A percentile compares a stretch with the other conserved stretches of the same genome.
phyloP scores from a whole-genome alignment of 1,140 invertebrate genomes.

The Goniozus legneri region DNA sequence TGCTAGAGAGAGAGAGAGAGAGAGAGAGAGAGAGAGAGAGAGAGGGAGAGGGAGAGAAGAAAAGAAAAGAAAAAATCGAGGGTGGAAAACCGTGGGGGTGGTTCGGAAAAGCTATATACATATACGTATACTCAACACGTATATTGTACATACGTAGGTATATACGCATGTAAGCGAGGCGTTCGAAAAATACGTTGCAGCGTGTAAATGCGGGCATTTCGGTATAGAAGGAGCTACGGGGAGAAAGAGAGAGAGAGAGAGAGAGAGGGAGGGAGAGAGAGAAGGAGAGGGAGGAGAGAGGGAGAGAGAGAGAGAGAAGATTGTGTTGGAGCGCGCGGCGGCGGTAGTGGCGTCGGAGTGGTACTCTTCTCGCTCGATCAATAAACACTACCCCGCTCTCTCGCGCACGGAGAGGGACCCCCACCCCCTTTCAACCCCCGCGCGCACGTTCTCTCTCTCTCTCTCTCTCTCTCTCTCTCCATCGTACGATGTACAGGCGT shows the following conservation, averaged over 20 bases:
- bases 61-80: neutral
- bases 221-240: neutral
- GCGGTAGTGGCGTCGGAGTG: conserved; percentile 9
- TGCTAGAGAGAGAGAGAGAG: neutral
- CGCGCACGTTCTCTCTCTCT: no score
- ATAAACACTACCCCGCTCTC: conserved; percentile 42
- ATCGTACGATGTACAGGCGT: no score
- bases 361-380: conserved; percentile 36
- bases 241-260: neutral
- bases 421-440: no score
- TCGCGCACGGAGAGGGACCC: no score
- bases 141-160: no score
- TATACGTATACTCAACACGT: no score
- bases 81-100: neutral
- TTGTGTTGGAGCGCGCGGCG: conserved; percentile 5
- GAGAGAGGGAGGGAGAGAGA: neutral
- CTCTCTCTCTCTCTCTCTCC: no score
- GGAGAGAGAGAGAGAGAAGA: neutral
- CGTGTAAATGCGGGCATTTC: no score
- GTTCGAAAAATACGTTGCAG: no score
- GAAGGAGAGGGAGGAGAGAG: neutral
- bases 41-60: neutral
- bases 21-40: neutral
- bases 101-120: no score
- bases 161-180: no score